phyloP scores from a whole-genome alignment of 2,888 invertebrate genomes.

The Aplocera efformata region DNA sequence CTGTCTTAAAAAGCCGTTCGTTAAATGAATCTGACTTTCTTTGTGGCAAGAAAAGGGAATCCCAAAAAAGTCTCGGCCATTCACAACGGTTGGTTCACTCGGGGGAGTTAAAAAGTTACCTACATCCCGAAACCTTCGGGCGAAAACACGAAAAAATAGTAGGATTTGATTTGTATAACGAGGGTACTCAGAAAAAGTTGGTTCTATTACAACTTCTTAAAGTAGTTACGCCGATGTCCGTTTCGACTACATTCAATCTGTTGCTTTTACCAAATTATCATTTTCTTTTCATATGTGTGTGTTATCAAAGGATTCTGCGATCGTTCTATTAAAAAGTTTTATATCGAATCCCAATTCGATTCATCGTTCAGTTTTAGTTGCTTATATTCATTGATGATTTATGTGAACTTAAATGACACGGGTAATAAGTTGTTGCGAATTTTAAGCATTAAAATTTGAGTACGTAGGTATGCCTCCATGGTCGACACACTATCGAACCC shows the following conservation, averaged over 20 bases:
- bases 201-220: conserved; percentile 15
- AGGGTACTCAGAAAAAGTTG: conserved; percentile 20
- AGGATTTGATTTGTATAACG: conserved; percentile 43
- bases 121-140: conserved; percentile 41
- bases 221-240: conserved; percentile 15
- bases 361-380: too few species aligned
- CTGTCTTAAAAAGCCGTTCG: conserved; percentile 57
- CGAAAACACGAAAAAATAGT: conserved; percentile 47
- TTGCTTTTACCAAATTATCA: not conserved
- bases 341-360: too few species aligned
- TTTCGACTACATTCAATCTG: conserved; percentile 12
- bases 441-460: too few species aligned
- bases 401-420: too few species aligned
- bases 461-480: too few species aligned
- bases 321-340: too few species aligned
- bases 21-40: conserved; percentile 67
- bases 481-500: too few species aligned
- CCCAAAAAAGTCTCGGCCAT: conserved; percentile 57
- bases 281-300: too few species aligned
- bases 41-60: conserved; percentile 62
- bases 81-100: conserved; percentile 63
- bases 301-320: too few species aligned
- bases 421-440: too few species aligned
- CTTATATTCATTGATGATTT: too few species aligned
- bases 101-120: conserved; percentile 59